phyloP scores from a whole-genome alignment of 2,888 invertebrate genomes.

The Melieria crassipennis region DNA sequence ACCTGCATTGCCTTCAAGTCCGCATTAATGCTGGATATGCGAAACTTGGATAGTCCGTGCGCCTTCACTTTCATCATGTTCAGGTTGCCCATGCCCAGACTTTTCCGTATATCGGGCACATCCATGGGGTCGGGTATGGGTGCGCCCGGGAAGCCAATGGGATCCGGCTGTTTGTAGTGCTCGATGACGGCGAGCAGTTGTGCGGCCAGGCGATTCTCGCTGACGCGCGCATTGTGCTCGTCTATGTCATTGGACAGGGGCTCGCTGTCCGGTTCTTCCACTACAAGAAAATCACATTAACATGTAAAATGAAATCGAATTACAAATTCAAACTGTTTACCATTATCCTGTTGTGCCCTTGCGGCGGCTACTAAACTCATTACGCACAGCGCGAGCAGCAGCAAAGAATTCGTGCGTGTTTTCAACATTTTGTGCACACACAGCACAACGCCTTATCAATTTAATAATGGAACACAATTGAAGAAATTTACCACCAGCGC shows the following conservation, averaged over 20 bases:
- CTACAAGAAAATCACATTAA: neutral
- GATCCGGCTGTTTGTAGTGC: slow-evolving; percentile 84
- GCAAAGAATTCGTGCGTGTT: neutral
- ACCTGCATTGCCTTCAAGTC: slow-evolving; percentile 82
- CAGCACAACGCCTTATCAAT: slow-evolving; percentile 20
- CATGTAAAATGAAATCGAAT: neutral
- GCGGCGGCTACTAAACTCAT: neutral
- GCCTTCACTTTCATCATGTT: slow-evolving; percentile 77
- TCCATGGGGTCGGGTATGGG: slow-evolving; percentile 83
- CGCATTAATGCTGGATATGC: slow-evolving; percentile 75
- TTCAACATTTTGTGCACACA: slow-evolving; percentile 3
- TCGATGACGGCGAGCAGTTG: slow-evolving; percentile 76
- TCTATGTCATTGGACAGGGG: slow-evolving; percentile 43
- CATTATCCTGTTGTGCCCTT: slow-evolving; percentile 10
- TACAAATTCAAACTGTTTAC: slow-evolving; percentile 4
- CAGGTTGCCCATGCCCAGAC: slow-evolving; percentile 76
- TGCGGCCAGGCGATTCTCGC: slow-evolving; percentile 77
- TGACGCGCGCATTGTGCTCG: slow-evolving; percentile 62
- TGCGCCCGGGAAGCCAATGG: slow-evolving; percentile 81
- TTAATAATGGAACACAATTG: neutral
- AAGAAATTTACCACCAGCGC: slow-evolving; percentile 1
- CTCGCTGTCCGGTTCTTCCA: neutral
- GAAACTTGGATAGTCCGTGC: slow-evolving; percentile 81
- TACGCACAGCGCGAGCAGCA: slow-evolving; percentile 9
- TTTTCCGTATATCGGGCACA: slow-evolving; percentile 80